Evolutionary conservation across 1,140 invertebrate species (phyloP).

Genomic region (Drosophila sechellia): DNA sequence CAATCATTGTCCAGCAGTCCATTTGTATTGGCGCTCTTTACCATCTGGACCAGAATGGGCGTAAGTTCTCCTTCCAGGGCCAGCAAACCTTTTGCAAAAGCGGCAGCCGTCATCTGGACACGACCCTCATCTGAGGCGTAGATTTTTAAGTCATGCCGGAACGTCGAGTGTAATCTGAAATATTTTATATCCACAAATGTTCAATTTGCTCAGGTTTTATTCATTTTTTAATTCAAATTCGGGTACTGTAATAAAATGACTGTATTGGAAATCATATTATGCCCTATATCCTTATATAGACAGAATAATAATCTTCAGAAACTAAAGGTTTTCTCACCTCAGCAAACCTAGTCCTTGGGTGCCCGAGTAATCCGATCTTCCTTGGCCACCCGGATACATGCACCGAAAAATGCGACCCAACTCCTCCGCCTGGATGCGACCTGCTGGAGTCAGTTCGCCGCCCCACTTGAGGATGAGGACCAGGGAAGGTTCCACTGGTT

Average conservation of each 20-base stretch:
- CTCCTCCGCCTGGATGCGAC: conserved; percentile 98
- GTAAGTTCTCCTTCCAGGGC: conserved; percentile 99
- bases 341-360: conserved; percentile 96
- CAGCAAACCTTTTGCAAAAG: conserved; percentile 98
- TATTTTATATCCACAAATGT: not conserved
- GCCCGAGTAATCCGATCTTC: conserved; percentile 89
- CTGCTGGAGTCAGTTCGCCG: conserved; percentile 99
- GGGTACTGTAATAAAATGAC: not conserved
- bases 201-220: no score
- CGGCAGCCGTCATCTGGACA: conserved; percentile 99
- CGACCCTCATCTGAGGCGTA: conserved; percentile 99
- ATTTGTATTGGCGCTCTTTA: conserved; percentile 99
- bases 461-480: conserved; percentile 99
- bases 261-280: not conserved
- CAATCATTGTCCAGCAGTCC: conserved; percentile 99
- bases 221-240: no score
- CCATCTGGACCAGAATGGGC: conserved; percentile 99
- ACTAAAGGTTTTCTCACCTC: conserved; percentile 80
- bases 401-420: conserved; percentile 98
- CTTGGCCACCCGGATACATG: conserved; percentile 98
- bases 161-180: conserved; percentile 96
- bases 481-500: conserved; percentile 93
- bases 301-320: no score
- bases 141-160: conserved; percentile 99
- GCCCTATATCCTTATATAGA: not conserved